Base-by-base conservation (phyloP, 2,797 vertebrate genomes). In the Peromyscus aztecus region DNA sequence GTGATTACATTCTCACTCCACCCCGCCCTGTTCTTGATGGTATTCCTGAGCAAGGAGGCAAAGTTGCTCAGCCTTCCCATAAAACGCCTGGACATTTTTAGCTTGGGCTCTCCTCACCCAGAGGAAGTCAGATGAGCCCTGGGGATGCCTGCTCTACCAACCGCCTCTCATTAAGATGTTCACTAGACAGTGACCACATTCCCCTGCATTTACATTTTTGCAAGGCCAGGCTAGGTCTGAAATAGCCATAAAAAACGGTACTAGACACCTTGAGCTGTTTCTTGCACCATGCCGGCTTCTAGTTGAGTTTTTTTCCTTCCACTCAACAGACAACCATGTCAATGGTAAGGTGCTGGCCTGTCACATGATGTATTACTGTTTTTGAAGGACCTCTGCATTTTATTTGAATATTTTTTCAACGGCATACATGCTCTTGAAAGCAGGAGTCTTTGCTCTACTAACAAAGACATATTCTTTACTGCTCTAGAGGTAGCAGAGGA, bases 381-480 rank as follows among this genome's bases (percentile, higher is more conserved):
- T 88, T 95, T 96, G 81, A 95, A 93, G 59, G 2, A 93, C 95
- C 59, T 0, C 0, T 92, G 91, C 49, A 34, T 94, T 97, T 95
- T 46, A 95, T 97, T 96, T 94, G 95, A 95, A 92, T 95, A 97
- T 81, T 93, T 65, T 90, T 97, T 94, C 40, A 94, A 73, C 95
- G 63, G 55, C 88, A 93, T 89, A 61, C 96, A 92, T 71, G 87
- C 93, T 95, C 85, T 94, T 73, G 90, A 96, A 95, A 75, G 61
- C 31, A 91, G 95, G 92, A 97, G 91, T 75, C 76, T 92, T 97
- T 95, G 52, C 84, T 97, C 96, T 95, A 95, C 97, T 98, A 97
- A 98, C 90, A 94, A 94, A 98, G 98, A 97, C 96, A 67, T 96
- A 98, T 98, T 4, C 17, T 97, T 97, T 96, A 84, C 93, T 77